Conservation (phyloP, 2,797 vertebrate genomes). For the Carduelis carduelis region DNA sequence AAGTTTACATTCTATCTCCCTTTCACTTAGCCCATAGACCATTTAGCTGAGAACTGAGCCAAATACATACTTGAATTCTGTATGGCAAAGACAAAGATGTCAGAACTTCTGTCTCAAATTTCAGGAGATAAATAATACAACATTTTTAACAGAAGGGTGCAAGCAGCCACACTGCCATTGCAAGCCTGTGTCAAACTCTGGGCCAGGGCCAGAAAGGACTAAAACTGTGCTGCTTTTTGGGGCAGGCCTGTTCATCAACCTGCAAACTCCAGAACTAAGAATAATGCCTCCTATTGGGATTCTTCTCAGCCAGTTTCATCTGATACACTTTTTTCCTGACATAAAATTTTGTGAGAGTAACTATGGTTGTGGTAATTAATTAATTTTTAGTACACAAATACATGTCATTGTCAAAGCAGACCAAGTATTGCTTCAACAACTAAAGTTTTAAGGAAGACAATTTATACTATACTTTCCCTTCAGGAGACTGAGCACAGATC, state of each 20-base stretch:
- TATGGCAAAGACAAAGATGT: background rate
- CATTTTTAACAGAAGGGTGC: background rate
- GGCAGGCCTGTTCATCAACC: background rate
- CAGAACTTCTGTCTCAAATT: background rate
- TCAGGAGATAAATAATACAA: background rate
- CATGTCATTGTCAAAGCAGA: background rate
- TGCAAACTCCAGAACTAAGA: background rate
- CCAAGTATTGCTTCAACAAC: background rate
- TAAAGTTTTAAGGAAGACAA: background rate
- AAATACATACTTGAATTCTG: background rate
- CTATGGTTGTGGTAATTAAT: background rate
- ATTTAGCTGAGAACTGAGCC: background rate
- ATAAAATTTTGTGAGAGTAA: background rate
- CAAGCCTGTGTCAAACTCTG: background rate
- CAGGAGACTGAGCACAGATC: background rate
- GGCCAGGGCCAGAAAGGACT: background rate
- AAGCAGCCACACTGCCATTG: background rate
- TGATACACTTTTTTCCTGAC: fast-evolving
- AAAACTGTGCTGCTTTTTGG: background rate
- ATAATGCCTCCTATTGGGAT: background rate
- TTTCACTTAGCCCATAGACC: background rate
- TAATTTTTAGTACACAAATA: background rate
- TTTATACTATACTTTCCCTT: background rate
- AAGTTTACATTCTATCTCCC: background rate
- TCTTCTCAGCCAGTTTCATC: background rate